Percentiles rank a stretch among this genome's conserved stretches.
Evolutionary conservation across 2,113 vertebrate species (phyloP).

Genomic region (Chrysemys picta): DNA sequence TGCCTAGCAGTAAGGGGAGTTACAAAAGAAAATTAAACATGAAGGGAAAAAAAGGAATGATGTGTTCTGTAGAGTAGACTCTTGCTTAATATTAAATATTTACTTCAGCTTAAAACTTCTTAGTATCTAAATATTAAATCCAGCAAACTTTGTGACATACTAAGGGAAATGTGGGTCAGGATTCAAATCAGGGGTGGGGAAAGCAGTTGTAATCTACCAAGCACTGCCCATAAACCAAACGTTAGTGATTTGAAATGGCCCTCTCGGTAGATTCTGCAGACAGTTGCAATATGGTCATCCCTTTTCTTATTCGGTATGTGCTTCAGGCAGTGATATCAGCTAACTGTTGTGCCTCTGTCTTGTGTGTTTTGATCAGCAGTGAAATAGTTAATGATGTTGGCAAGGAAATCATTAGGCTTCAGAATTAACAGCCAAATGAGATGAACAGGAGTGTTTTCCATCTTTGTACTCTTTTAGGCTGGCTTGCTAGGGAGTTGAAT

Average conservation of each 20-base stretch:
- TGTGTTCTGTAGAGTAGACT: neutral
- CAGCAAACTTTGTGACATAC: too few relatives aligned
- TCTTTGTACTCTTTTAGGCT: neutral
- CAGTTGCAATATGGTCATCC: neutral
- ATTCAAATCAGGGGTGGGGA: neutral
- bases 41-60: neutral
- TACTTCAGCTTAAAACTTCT: neutral
- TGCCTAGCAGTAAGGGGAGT: neutral
- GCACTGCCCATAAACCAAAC: neutral
- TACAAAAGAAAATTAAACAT: neutral
- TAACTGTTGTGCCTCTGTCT: neutral
- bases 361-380: neutral
- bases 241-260: neutral
- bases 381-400: neutral
- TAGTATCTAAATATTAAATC: neutral
- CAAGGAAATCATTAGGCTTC: neutral
- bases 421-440: neutral
- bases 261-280: neutral
- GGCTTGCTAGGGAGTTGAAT: neutral
- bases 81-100: neutral
- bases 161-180: neutral
- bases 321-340: neutral
- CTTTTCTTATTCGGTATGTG: neutral
- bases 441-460: neutral
- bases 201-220: neutral